Base-by-base conservation (phyloP, 2,888 invertebrate genomes). In the Agrochola circellaris region DNA sequence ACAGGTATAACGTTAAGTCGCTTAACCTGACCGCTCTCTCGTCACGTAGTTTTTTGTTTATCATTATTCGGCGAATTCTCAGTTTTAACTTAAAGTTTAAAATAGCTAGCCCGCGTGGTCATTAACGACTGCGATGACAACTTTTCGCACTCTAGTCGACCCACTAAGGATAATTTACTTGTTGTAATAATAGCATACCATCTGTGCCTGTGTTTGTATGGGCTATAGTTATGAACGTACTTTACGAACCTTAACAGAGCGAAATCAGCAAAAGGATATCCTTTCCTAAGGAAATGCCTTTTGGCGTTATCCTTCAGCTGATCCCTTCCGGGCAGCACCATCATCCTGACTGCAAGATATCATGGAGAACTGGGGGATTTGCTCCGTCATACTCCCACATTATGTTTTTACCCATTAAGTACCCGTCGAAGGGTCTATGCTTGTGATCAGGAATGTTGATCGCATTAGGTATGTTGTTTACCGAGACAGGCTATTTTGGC, bases 261-360 rank as follows among this genome's bases (percentile, higher is more conserved):
- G 11, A 45, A 54, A 62, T 42, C n/a, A 20, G n/a, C 45, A 23
- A 15, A 45, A 34, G 34, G n/a, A 73, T 45, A 48, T 48, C 6
- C 48, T 48, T 48, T 48, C 48, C 48, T 48, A 48, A 56, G 45
- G n/a, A 73, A 51, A 73, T n/a, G 17, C 20, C 62, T 6, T 62
- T 62, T 13, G 23, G 9, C 51, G 8, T 51, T 51, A 23, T 23
- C 8, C 51, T 23, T 51, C 8, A 51, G 51, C 20, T 51, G 20
- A 51, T 8, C 51, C 51, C 51, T 51, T 23, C 51, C 51, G 51
- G 51, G 51, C 17, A n/a, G 15, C 34, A 26, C 26, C 45, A 26
- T 38, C n/a, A 20, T 15, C 30, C 20, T 70, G 48, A 30, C 30
- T 20, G 15, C 3, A 20, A n/a, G 62, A 58, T 64, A 77, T 30